These are phyloP conservation scores for Okamejei kenojei DNA, from an alignment of 2,797 vertebrate species.

Conservation along the genomic window DNA sequence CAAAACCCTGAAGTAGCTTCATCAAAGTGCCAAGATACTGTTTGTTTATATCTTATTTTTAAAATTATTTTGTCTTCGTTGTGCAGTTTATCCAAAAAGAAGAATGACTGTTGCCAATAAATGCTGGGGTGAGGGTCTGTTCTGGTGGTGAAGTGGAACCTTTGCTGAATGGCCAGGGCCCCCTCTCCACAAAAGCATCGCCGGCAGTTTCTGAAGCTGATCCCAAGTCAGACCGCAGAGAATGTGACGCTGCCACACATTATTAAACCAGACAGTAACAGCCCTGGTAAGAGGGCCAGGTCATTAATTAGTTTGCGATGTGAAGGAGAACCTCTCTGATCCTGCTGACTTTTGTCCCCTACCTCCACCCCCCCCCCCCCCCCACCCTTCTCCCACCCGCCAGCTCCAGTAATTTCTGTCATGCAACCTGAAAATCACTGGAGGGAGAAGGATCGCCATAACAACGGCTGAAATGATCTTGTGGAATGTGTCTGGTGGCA, in stretches of 20 bases:
- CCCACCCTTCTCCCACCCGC: slow-evolving; percentile 54
- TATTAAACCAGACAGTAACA: slow-evolving; percentile 80
- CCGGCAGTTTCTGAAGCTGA: slow-evolving; percentile 62
- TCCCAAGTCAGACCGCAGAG: slow-evolving; percentile 60
- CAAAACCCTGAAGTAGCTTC: neutral
- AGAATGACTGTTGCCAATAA: slow-evolving; percentile 50
- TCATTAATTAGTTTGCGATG: slow-evolving; percentile 82
- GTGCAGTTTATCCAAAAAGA: neutral
- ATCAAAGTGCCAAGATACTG: neutral
- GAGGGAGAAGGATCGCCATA: slow-evolving; percentile 84
- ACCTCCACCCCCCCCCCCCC: slow-evolving; percentile 47
- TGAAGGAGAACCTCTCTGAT: slow-evolving; percentile 68
- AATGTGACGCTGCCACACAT: slow-evolving; percentile 75
- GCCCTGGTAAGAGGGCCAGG: slow-evolving; percentile 70
- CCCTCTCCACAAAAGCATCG: slow-evolving; percentile 64
- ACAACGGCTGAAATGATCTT: slow-evolving; percentile 83
- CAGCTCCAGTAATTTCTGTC: slow-evolving; percentile 91
- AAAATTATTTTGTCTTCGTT: neutral
- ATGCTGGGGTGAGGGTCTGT: slow-evolving; percentile 69
- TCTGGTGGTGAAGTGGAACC: slow-evolving; percentile 67
- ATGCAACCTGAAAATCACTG: slow-evolving; percentile 97
- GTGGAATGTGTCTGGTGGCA: slow-evolving; percentile 96
- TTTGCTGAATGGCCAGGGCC: slow-evolving; percentile 66
- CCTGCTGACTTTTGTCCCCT: slow-evolving; percentile 74
- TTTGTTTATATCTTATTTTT: neutral